Conservation (phyloP, 2,113 vertebrate genomes). For the Sorex fumeus region DNA sequence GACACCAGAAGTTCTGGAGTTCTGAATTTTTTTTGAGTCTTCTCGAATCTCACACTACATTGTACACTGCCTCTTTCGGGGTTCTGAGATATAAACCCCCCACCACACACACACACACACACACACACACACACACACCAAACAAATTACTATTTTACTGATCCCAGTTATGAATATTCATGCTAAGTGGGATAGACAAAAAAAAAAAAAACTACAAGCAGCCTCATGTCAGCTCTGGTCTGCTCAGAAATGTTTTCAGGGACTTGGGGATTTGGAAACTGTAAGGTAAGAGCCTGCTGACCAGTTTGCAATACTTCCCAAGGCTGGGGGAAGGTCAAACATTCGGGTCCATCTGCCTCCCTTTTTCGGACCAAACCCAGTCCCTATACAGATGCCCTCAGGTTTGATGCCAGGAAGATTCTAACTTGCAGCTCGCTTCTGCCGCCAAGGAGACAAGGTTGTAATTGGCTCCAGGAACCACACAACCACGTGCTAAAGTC, state of each 20-base stretch:
- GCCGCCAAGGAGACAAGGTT: not conserved
- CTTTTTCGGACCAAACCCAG: not conserved
- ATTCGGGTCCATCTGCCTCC: not conserved
- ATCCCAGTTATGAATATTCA: not conserved
- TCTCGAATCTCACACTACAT: not conserved
- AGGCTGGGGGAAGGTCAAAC: not conserved
- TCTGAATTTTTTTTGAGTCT: not conserved
- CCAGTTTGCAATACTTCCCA: not conserved
- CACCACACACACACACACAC: not conserved
- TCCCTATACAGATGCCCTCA: not conserved
- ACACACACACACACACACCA: not conserved
- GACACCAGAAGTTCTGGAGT: not conserved
- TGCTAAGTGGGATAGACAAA: not conserved
- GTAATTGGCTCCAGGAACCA: not conserved
- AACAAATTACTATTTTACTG: constrained; percentile 27
- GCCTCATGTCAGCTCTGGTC: constrained; percentile 9
- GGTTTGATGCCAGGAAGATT: not conserved
- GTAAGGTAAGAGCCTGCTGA: not conserved
- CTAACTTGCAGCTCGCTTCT: not conserved
- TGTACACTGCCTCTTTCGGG: not conserved
- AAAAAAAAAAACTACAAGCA: not conserved
- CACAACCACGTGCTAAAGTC: not conserved
- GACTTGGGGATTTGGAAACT: constrained; percentile 11
- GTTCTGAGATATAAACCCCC: not conserved
- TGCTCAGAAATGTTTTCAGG: not conserved